These are phyloP conservation scores for Hydropsyche tenuis DNA, from an alignment of 1,140 invertebrate species.

Conservation along the genomic window DNA sequence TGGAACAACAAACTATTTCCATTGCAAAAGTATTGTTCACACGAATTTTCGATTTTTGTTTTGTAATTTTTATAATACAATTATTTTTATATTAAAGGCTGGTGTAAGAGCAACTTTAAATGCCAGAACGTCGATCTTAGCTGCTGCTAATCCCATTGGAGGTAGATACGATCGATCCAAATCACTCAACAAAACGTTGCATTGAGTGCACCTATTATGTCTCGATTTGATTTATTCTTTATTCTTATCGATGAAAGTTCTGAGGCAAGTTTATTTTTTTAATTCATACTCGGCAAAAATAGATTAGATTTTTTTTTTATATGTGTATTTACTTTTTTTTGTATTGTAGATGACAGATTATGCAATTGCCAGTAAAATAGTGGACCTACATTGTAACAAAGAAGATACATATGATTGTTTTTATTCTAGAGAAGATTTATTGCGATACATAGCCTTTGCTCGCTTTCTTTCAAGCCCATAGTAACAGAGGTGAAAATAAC, in stretches of 20 bases:
- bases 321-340: not conserved
- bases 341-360: slow-evolving; percentile 77
- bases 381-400: slow-evolving; percentile 90
- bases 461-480: slow-evolving; percentile 94
- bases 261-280: slow-evolving; percentile 67
- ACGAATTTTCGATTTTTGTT: not conserved
- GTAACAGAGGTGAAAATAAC: slow-evolving; percentile 67
- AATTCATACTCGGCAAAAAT: not conserved
- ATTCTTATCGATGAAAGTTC: slow-evolving; percentile 96
- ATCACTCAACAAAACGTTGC: slow-evolving; percentile 95
- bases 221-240: slow-evolving; percentile 98
- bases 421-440: slow-evolving; percentile 87
- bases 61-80: slow-evolving; percentile 6
- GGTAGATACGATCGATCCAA: slow-evolving; percentile 95
- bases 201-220: slow-evolving; percentile 97
- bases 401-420: slow-evolving; percentile 76
- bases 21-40: slow-evolving; percentile 80
- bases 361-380: slow-evolving; percentile 94
- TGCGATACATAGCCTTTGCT: slow-evolving; percentile 95
- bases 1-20: slow-evolving; percentile 99
- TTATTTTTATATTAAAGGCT: slow-evolving; percentile 66
- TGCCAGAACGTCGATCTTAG: slow-evolving; percentile 96
- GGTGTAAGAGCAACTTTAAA: slow-evolving; percentile 97
- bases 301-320: not conserved
- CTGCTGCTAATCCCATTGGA: slow-evolving; percentile 97